Percentiles rank a stretch among this genome's conserved stretches.
phyloP scores from a whole-genome alignment of 2,113 vertebrate species.

The Microcebus ravelobensis region DNA sequence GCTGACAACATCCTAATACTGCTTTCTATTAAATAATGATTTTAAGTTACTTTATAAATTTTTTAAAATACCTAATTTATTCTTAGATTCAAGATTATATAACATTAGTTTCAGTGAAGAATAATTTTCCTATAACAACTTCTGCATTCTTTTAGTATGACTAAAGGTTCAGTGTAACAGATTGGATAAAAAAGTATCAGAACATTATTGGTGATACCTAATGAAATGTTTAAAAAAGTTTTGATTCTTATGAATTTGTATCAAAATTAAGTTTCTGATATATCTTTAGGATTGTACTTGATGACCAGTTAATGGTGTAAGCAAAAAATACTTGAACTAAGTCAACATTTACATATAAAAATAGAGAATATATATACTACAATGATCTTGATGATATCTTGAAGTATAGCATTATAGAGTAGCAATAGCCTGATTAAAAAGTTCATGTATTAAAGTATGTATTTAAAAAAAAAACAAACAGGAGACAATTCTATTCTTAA shows the following conservation, averaged over 20 bases:
- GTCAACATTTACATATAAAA: constrained; percentile 77
- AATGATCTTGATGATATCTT: not conserved
- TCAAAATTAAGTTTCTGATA: constrained; percentile 79
- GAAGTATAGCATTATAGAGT: not conserved
- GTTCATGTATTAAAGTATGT: not conserved
- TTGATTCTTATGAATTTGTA: constrained; percentile 66
- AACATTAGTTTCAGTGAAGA: not conserved
- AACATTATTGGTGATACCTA: constrained; percentile 35
- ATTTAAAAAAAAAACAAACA: not conserved
- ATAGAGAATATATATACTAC: constrained; percentile 60
- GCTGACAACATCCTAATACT: not conserved
- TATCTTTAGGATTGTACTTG: constrained; percentile 50
- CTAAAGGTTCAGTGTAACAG: not conserved
- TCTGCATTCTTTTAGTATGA: not conserved
- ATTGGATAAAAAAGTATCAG: constrained; percentile 46
- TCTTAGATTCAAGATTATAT: not conserved
- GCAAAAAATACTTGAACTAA: constrained; percentile 58
- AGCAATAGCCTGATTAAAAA: not conserved
- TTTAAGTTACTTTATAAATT: constrained; percentile 15
- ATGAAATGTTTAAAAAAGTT: constrained; percentile 68
- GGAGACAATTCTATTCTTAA: not conserved
- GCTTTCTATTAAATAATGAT: not conserved
- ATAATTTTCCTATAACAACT: not conserved
- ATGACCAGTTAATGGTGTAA: constrained; percentile 55
- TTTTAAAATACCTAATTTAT: not conserved